Evolutionary conservation across 2,113 vertebrate genomes (phyloP).

Genomic region (Mystacornis crossleyi): DNA sequence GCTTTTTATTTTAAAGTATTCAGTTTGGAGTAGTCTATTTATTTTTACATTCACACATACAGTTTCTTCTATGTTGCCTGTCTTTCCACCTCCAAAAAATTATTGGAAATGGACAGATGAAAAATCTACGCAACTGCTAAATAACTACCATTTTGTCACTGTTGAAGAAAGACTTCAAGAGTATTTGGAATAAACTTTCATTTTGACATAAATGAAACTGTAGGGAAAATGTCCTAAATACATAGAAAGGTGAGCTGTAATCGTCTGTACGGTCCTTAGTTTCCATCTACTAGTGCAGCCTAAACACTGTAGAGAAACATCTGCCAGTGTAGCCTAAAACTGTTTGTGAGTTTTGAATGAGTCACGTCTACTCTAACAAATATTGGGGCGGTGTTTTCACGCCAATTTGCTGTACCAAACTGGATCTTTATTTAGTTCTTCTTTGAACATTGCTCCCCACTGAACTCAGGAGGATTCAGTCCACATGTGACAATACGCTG

Average conservation of each 20-base stretch:
- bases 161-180: not conserved
- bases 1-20: not conserved
- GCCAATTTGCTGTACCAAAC: not conserved
- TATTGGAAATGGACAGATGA: not conserved
- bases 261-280: not conserved
- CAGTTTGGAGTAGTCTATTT: not conserved
- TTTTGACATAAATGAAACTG: not conserved
- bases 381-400: not conserved
- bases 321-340: not conserved
- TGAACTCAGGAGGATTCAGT: not conserved
- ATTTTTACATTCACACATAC: not conserved
- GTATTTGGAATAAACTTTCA: not conserved
- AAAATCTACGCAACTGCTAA: not conserved
- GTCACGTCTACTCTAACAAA: not conserved
- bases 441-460: not conserved
- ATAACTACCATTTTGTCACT: not conserved
- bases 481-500: not conserved
- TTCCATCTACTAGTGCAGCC: not conserved
- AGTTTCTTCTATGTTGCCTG: not conserved
- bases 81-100: not conserved
- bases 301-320: not conserved
- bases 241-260: not conserved
- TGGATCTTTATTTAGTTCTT: not conserved
- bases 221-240: not conserved
- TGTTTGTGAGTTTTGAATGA: not conserved